Percentiles rank a stretch among this genome's conserved stretches.
Evolutionary conservation across 2,888 invertebrate species (phyloP).

Genomic region (Lasioglossum villosulum): DNA sequence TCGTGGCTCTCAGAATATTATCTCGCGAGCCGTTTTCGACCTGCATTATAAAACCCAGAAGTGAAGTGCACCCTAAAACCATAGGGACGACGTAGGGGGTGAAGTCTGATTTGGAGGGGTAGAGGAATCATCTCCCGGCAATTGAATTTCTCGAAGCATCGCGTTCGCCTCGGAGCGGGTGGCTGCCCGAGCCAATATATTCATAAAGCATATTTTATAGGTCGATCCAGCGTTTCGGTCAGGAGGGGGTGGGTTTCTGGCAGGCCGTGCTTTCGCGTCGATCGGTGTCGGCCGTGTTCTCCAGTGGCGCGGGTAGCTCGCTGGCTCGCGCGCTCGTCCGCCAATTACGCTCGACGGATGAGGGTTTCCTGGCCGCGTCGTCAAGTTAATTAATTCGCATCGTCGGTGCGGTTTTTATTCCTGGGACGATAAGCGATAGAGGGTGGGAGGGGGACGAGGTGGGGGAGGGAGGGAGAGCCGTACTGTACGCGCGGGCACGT

Average conservation of each 20-base stretch:
- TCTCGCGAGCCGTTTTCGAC: not conserved
- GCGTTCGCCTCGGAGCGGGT: not conserved
- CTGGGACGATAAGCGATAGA: conserved; percentile 31
- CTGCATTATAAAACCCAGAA: not conserved
- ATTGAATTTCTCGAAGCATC: not conserved
- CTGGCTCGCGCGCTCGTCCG: conserved; percentile 5
- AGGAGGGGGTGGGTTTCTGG: not conserved
- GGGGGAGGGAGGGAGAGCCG: not conserved
- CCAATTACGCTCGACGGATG: conserved; percentile 38
- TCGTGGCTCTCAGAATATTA: not conserved
- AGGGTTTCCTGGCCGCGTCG: conserved; percentile 39
- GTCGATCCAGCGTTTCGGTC: conserved; percentile 2
- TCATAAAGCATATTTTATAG: conserved; percentile 17
- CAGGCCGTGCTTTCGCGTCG: not conserved
- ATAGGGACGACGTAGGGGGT: not conserved
- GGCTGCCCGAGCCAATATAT: conserved; percentile 8
- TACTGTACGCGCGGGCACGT: conserved; percentile 27
- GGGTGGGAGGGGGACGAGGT: not conserved
- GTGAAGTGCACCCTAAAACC: not conserved
- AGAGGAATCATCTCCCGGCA: not conserved
- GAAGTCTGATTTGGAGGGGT: not conserved
- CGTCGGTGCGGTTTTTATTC: conserved; percentile 40
- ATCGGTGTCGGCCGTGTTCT: conserved; percentile 1
- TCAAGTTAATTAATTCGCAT: conserved; percentile 35
- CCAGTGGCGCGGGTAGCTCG: not conserved